Percentiles rank a stretch among this genome's conserved stretches.
Evolutionary conservation across 2,888 invertebrate species (phyloP).

Genomic region (Stomorhina lunata): DNA sequence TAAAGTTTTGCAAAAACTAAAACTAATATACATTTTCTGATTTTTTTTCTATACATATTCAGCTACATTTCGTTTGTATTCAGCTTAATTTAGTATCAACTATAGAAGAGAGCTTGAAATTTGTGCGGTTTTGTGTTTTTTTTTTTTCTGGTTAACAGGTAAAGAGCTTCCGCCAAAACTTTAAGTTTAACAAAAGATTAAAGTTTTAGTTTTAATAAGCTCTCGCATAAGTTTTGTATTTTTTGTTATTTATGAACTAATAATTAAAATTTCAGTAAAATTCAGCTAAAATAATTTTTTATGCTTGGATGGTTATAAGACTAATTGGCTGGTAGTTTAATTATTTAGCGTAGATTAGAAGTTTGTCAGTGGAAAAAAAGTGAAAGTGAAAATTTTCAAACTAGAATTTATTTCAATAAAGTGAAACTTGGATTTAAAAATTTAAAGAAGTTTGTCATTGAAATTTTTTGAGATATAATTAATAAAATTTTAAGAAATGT

Average conservation of each 20-base stretch:
- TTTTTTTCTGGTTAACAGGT: not conserved
- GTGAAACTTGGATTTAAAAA: too few relatives aligned
- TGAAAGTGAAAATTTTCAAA: too few relatives aligned
- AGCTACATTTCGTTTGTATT: too few relatives aligned
- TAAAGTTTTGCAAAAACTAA: too few relatives aligned
- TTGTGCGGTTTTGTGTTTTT: conserved; percentile 1
- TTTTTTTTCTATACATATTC: too few relatives aligned
- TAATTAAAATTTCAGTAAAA: not conserved
- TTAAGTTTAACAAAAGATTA: conserved; percentile 19
- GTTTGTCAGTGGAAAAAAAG: too few relatives aligned
- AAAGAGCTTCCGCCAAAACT: conserved; percentile 20
- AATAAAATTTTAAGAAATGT: too few relatives aligned
- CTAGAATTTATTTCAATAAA: too few relatives aligned
- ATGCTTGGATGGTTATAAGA: not conserved
- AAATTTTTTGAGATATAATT: too few relatives aligned
- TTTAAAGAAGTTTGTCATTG: too few relatives aligned
- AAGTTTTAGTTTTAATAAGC: conserved; percentile 19
- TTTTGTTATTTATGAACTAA: not conserved
- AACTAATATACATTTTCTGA: too few relatives aligned
- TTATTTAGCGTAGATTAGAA: too few relatives aligned
- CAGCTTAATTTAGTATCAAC: conserved; percentile 18
- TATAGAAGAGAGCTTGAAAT: not conserved
- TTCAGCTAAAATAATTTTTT: not conserved
- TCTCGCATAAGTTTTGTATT: not conserved
- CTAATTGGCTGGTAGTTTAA: not conserved